Percentiles rank a stretch among this genome's conserved stretches.
These are phyloP conservation scores for Drosophila mimetica DNA, from an alignment of 2,888 invertebrate genomes.

Conservation along the genomic window DNA sequence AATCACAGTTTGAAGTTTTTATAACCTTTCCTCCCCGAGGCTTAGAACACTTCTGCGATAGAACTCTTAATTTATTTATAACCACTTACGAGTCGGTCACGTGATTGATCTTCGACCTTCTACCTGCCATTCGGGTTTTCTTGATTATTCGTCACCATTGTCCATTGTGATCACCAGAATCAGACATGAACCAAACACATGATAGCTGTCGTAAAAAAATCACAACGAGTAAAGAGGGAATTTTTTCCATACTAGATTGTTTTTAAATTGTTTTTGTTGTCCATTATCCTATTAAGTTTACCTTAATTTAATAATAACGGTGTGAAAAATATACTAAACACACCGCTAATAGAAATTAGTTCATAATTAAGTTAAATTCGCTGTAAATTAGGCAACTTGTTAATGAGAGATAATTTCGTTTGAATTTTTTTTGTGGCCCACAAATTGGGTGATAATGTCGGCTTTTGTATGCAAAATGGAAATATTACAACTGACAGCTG, in stretches of 20 bases:
- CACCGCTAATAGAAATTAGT: constrained; percentile 22
- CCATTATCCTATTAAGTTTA: constrained; percentile 13
- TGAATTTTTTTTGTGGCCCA: constrained; percentile 1
- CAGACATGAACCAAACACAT: constrained; percentile 20
- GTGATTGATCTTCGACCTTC: constrained; percentile 37
- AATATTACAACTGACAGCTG: constrained; percentile 3
- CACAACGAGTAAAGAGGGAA: background rate
- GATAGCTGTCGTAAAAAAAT: constrained; percentile 6
- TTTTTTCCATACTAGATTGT: background rate
- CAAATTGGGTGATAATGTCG: background rate
- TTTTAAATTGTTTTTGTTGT: background rate
- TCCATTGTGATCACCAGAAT: constrained; percentile 10
- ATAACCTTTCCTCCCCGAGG: constrained; percentile 1
- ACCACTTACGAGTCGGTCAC: constrained; percentile 28
- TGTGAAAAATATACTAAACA: constrained; percentile 18
- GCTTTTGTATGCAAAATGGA: constrained; percentile 8
- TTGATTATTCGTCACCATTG: constrained; percentile 21
- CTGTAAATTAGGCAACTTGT: constrained; percentile 15
- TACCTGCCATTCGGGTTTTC: constrained; percentile 19
- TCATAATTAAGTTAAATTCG: constrained; percentile 16
- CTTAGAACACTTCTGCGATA: constrained; percentile 11
- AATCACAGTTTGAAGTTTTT: constrained; percentile 22
- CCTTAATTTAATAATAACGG: constrained; percentile 17
- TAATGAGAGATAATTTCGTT: constrained; percentile 22
- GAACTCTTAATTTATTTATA: constrained; percentile 22